A percentile compares a stretch with the other conserved stretches of the same genome.
phyloP scores from a whole-genome alignment of 2,797 vertebrate genomes.

The Picus viridis region DNA sequence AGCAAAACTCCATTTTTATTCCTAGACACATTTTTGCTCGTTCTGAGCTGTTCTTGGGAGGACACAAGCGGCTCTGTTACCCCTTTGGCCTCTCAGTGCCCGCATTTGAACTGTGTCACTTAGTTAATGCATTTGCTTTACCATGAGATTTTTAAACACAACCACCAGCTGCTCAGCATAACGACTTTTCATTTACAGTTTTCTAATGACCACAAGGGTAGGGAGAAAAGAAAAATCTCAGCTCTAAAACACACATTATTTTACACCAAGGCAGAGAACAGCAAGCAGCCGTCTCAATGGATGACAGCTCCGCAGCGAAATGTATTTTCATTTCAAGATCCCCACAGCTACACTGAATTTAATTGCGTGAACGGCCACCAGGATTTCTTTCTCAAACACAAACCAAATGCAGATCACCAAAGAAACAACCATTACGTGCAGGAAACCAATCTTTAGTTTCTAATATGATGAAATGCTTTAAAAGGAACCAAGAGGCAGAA shows the following conservation, averaged over 20 bases:
- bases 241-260: constrained; percentile 33
- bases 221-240: constrained; percentile 29
- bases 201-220: neutral
- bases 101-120: neutral
- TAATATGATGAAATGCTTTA: constrained; percentile 52
- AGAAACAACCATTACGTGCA: constrained; percentile 5
- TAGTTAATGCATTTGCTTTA: neutral
- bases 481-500: constrained; percentile 57
- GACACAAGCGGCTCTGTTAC: neutral
- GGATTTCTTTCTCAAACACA: constrained; percentile 46
- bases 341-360: constrained; percentile 54
- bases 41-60: neutral
- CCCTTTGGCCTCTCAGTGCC: neutral
- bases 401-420: constrained; percentile 1
- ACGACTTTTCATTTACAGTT: neutral
- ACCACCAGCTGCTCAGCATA: neutral
- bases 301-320: constrained; percentile 15
- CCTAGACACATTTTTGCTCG: neutral
- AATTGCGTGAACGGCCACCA: constrained; percentile 45
- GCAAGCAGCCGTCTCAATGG: neutral
- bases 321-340: constrained; percentile 28
- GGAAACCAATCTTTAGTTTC: constrained; percentile 22
- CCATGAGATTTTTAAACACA: neutral
- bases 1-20: neutral
- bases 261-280: constrained; percentile 15